Conservation (phyloP, 2,113 vertebrate genomes). For the Gallinago undulata region DNA sequence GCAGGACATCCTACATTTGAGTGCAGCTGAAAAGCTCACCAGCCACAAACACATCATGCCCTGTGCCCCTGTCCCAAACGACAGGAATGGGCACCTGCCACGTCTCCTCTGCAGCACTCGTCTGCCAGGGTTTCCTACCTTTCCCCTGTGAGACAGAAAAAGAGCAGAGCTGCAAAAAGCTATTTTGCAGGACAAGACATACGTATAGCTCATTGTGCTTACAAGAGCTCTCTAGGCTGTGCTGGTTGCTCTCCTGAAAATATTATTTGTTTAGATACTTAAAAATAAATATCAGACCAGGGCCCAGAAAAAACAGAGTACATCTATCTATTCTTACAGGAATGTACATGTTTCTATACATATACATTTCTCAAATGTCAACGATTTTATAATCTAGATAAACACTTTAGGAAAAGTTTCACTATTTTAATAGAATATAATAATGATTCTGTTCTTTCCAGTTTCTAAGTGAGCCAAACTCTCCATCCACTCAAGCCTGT, state of each 20-base stretch:
- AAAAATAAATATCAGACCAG: not conserved
- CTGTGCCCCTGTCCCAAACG: not conserved
- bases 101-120: not conserved
- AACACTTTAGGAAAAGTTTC: not conserved
- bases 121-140: not conserved
- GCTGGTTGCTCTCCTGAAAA: not conserved
- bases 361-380: not conserved
- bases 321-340: not conserved
- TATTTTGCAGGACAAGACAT: not conserved
- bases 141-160: accelerated
- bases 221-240: not conserved
- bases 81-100: not conserved
- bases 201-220: not conserved
- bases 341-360: not conserved
- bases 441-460: not conserved
- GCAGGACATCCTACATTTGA: not conserved
- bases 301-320: not conserved
- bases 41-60: not conserved
- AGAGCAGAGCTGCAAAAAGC: not conserved
- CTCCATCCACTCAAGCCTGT: not conserved
- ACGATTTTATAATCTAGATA: not conserved
- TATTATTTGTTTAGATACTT: not conserved
- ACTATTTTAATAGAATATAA: not conserved
- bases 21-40: too few relatives aligned
- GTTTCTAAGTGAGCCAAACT: not conserved